Base-by-base conservation (phyloP, 2,888 invertebrate species). In the Tineola bisselliella region DNA sequence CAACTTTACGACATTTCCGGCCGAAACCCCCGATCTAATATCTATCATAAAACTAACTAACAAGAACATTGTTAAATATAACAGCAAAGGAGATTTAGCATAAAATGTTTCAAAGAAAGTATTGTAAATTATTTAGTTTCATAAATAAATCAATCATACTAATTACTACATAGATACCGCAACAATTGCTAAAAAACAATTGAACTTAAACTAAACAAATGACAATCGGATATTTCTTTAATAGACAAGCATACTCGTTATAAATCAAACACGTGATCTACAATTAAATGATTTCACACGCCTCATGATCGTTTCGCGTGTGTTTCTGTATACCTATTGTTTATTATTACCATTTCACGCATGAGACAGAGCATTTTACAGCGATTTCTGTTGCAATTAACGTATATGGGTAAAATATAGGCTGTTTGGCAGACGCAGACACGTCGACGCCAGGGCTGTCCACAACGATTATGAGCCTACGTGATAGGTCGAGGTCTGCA, bases 1-100 rank as follows among this genome's bases (percentile, higher is more conserved):
- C 66, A 70, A 74, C 72, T 81, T 79, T 83, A 84, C 71, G 75
- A 74, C 74, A 76, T 75, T 82, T 87, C 86, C 84, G 84, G 76
- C 74, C 75, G 74, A 74, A n/a, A 71, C 76, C 76, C 70, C 68
- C 73, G 48, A n/a, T 6, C 48, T 17, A 48, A 66, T 70, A 69
- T 71, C 70, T 68, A 72, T 69, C 73, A 71, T 84, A 81, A 25
- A 80, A 81, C 25, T 19, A 12, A 33, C 59, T 38, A 54, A 54
- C 18, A 8, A 52, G 52, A 52, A 52, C 25, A 25, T 25, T 25
- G 25, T 13, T n/a, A 44, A 8, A 44, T 44, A 44, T 25, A 25
- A n/a, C 38, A 2, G 48, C 18, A 48, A 48, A 15, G 12, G 4
- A 13, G 48, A 2, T 17, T 48, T 17, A 48, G 48, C 18, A 18